Base-by-base conservation (phyloP, 2,113 vertebrate species). In the Pao palembangensis region DNA sequence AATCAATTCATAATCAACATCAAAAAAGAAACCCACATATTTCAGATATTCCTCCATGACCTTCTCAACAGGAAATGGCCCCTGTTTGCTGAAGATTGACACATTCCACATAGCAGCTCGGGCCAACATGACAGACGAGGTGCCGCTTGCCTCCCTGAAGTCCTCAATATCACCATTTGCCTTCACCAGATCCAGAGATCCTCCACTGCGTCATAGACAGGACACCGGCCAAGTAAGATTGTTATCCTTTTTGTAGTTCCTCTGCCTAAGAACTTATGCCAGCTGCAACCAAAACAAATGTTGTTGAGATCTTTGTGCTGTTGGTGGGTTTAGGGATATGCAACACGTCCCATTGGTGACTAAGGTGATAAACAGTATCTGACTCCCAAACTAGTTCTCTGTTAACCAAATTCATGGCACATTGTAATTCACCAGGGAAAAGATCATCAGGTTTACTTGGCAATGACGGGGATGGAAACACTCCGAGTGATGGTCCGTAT, bases 91-190 rank as follows among this genome's bases (percentile, higher is more conserved):
- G 85, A 99, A 98, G 78, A 99, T 79, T 0, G 97, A 98, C 0
- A 94, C 92, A 75, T 98, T 99, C 96, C 96, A 98, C 97, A 99
- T 99, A 67, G 97, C 97, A 0, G 94, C 93, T 1, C 95, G 93
- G 28, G 94, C 97, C 67, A 99, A 75, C 97, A 99, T 98, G 38
- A 98, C 95, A 0, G 96, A 97, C 11, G 95, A 93, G 1, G 96
- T 86, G 5, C 88, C 92, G 0, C 94, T 92, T 11, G 80, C 86
- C 78, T 71, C 77, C 67, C 84, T 90, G 76, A 99, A 99, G 65
- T 67, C 84, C 51, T 91, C 88, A 12, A 98, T 92, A 83, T 98
- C 93, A 0, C 8, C 20, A 63, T 93, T 76, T 2, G 79, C 89
- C 78, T 92, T 96, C 69, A 99, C 94, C 69, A 92, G 87, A 69